A percentile compares a stretch with the other conserved stretches of the same genome.
Conservation (phyloP, 1,140 invertebrate species). For the Ips typographus region DNA sequence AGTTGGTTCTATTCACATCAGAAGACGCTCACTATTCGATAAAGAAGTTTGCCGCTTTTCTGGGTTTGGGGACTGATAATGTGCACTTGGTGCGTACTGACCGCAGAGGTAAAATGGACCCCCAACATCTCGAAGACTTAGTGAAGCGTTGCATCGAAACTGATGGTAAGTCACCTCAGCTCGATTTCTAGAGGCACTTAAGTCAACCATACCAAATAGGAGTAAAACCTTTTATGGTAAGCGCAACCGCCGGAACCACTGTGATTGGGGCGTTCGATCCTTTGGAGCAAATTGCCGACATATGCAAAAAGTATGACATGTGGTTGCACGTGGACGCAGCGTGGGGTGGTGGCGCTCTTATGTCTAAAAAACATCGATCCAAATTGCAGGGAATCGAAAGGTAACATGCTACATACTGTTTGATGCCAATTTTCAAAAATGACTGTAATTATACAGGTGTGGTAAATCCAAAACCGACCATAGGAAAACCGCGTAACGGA, state of each 20-base stretch:
- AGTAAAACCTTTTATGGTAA: conserved; percentile 81
- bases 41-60: conserved; percentile 77
- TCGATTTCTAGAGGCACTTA: too few species aligned
- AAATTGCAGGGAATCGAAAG: conserved; percentile 76
- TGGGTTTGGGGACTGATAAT: conserved; percentile 78
- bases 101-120: conserved; percentile 74
- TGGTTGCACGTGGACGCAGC: conserved; percentile 97
- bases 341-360: conserved; percentile 86
- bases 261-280: conserved; percentile 90
- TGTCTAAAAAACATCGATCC: conserved; percentile 78
- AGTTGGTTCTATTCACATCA: conserved; percentile 78
- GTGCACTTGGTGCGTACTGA: conserved; percentile 74
- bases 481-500: too few species aligned
- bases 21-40: conserved; percentile 95
- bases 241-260: conserved; percentile 85
- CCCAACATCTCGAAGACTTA: conserved; percentile 68
- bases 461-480: too few species aligned
- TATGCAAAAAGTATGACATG: conserved; percentile 80
- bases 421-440: too few species aligned
- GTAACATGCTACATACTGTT: conserved; percentile 51
- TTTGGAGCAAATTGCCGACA: conserved; percentile 71
- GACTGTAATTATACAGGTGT: too few species aligned
- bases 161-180: too few species aligned
- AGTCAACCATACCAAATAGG: conserved; percentile 40
- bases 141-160: conserved; percentile 61